Evolutionary conservation across 1,140 invertebrate genomes (phyloP).

Genomic region (Nautilus pompilius): DNA sequence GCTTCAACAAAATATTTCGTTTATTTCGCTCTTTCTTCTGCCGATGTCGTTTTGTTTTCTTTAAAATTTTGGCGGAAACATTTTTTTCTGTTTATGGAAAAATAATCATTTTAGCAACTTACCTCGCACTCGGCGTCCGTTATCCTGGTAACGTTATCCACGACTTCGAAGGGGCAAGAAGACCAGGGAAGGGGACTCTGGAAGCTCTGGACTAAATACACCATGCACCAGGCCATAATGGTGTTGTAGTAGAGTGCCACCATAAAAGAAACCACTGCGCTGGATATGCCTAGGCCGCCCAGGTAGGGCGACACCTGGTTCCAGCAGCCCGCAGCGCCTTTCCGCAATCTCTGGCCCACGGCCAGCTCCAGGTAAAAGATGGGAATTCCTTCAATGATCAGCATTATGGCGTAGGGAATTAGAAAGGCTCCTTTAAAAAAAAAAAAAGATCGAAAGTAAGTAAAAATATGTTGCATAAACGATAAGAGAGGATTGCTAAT

Average conservation of each 20-base stretch:
- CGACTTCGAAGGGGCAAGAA: constrained; percentile 61
- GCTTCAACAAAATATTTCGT: no score
- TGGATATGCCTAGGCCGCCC: constrained; percentile 88
- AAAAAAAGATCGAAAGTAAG: not conserved
- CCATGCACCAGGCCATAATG: constrained; percentile 95
- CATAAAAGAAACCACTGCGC: constrained; percentile 93
- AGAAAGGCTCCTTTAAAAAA: constrained; percentile 33
- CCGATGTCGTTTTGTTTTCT: no score
- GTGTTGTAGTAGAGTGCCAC: constrained; percentile 99
- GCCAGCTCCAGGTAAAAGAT: constrained; percentile 58
- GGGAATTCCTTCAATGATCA: constrained; percentile 34
- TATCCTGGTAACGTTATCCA: constrained; percentile 18
- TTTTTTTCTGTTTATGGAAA: no score
- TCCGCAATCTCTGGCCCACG: constrained; percentile 50
- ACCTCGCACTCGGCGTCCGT: constrained; percentile 29
- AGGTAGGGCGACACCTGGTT: constrained; percentile 39
- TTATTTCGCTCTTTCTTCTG: no score
- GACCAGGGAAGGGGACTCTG: constrained; percentile 83
- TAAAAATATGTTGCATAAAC: no score
- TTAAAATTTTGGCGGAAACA: no score
- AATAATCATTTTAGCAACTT: no score
- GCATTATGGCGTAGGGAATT: constrained; percentile 33
- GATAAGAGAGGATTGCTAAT: no score
- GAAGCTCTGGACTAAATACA: constrained; percentile 70
- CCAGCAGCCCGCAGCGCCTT: constrained; percentile 36